Percentiles rank a stretch among this genome's conserved stretches.
These are phyloP conservation scores for Synaphobranchus kaupii DNA, from an alignment of 2,797 vertebrate genomes.

Conservation along the genomic window DNA sequence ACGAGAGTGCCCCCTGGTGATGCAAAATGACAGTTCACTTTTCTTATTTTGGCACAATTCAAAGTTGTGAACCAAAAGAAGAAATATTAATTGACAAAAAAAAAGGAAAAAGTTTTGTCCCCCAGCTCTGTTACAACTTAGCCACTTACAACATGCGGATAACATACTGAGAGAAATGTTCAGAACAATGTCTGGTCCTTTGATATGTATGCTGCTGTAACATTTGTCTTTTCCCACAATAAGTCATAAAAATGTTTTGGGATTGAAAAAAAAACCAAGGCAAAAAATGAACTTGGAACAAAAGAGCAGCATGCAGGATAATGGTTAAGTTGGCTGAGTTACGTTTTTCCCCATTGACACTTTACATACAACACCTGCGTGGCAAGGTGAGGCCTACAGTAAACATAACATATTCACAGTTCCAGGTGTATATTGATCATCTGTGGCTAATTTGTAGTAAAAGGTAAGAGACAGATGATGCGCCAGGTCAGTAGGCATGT, in stretches of 20 bases:
- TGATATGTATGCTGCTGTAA: constrained; percentile 41
- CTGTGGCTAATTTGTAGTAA: neutral
- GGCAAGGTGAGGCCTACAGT: constrained; percentile 62
- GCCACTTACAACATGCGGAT: constrained; percentile 49
- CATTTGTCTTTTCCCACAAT: constrained; percentile 39
- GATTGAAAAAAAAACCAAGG: constrained; percentile 32
- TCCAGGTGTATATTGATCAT: constrained; percentile 72
- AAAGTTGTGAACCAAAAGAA: constrained; percentile 42
- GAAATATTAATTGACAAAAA: constrained; percentile 30
- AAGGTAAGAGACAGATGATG: neutral
- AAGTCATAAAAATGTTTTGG: constrained; percentile 21
- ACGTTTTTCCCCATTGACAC: constrained; percentile 54
- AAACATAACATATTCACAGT: constrained; percentile 75
- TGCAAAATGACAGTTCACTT: constrained; percentile 60
- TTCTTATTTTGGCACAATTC: constrained; percentile 33
- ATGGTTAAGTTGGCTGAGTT: constrained; percentile 71
- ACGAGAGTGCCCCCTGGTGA: constrained; percentile 72
- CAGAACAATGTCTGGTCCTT: constrained; percentile 39
- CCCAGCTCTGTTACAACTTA: constrained; percentile 41
- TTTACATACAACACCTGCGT: constrained; percentile 71
- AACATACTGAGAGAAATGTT: constrained; percentile 30
- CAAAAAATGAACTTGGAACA: constrained; percentile 61
- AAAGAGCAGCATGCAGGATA: constrained; percentile 77
- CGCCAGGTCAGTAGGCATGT: neutral
- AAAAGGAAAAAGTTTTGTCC: constrained; percentile 46